A percentile compares a stretch with the other conserved stretches of the same genome.
phyloP scores from a whole-genome alignment of 2,888 invertebrate species.

The Pollenia angustigena region DNA sequence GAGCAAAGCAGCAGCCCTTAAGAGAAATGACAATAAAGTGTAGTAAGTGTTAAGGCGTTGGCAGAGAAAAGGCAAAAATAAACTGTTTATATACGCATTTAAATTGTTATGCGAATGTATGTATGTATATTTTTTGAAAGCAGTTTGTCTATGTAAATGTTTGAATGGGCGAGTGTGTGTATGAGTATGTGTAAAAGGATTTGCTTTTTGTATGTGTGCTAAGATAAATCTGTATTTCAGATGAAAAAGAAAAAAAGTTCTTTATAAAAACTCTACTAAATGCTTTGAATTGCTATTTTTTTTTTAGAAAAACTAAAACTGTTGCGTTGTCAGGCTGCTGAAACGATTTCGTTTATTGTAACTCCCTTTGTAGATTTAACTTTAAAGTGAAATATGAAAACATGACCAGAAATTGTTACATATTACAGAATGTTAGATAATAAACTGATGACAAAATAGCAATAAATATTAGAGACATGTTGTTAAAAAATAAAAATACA shows the following conservation, averaged over 20 bases:
- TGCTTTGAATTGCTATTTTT: no score
- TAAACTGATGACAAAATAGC: constrained; percentile 6
- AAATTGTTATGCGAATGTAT: background rate
- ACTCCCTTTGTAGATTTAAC: background rate
- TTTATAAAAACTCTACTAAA: no score
- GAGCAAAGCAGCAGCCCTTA: background rate
- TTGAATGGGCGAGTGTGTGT: no score
- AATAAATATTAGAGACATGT: background rate
- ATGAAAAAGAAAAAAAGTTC: background rate
- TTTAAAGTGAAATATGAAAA: background rate
- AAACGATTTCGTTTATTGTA: constrained; percentile 9
- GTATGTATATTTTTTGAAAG: background rate
- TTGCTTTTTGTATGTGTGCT: background rate
- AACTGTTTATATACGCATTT: constrained; percentile 5
- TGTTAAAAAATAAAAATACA: background rate
- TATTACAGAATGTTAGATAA: constrained; percentile 18
- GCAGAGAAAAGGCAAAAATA: constrained; percentile 2
- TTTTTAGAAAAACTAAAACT: no score
- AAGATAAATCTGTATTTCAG: background rate
- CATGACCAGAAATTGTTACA: constrained; percentile 33
- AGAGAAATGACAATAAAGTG: constrained; percentile 22
- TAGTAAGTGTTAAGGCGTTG: constrained; percentile 48
- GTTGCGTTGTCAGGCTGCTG: no score
- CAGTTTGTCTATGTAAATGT: background rate
- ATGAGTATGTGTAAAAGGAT: no score